Base-by-base conservation (phyloP, 1,140 invertebrate species). In the Apis mellifera region DNA sequence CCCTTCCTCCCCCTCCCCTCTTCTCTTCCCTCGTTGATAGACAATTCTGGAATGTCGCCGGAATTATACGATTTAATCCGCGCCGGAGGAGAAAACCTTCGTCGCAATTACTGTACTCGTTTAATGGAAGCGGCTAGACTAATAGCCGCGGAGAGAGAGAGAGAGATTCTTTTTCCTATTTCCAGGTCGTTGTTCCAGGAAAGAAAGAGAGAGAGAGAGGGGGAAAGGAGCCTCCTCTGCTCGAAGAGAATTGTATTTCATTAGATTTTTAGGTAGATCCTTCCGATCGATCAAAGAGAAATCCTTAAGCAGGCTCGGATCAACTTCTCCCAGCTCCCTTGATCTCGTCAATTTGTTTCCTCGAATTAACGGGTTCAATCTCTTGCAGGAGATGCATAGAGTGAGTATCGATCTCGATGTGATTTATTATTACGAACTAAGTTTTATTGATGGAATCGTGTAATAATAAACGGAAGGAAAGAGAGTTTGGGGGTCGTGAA, bases 301-400 rank as follows among this genome's bases (percentile, higher is more conserved):
- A 42, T 42, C 32, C 32, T 42, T 42, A 42, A 42, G 0, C 32
- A 7, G 54, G 17, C 48, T 19, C 1, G 65, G 42, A 13, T n/a
- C 32, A 7, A 42, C 32, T 42, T 42, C 32, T 42, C 7, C 4
- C 32, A 4, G 48, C 59, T 52, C 0, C n/a, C n/a, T 21, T 89
- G 88, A 89, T 89, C 88, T 89, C 73, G 76, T 83, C 88, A 89
- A 89, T 89, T 89, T 89, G 85, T 89, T 83, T 64, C 59, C 60
- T 42, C 32, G 32, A 7, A 42, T 42, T 42, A 42, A 32, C 26
- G 1, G 1, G 1, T 26, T 1, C 26, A 26, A 26, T 26, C 1
- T 26, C 26, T 26, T 1, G 26, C 26, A 1, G 26, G 26, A 26
- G 26, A 26, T 26, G 26, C 26, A n/a, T n/a, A n/a, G n/a, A n/a